These are phyloP conservation scores for Hoplostethus atlanticus DNA, from an alignment of 2,797 vertebrate species.

Conservation along the genomic window DNA sequence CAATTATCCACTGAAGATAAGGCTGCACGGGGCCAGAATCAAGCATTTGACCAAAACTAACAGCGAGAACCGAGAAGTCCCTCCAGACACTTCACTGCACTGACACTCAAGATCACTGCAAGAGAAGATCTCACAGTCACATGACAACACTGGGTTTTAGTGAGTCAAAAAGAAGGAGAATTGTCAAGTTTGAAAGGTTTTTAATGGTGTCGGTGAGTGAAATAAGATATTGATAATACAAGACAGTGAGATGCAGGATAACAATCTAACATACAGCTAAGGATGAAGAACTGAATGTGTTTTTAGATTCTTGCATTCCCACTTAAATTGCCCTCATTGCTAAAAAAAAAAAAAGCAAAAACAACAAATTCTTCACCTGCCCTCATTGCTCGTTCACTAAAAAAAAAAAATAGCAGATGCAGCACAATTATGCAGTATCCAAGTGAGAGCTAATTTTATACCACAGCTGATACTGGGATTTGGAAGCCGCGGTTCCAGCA, in stretches of 20 bases:
- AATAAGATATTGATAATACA: too few relatives aligned
- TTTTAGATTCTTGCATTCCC: neutral
- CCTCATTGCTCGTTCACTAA: neutral
- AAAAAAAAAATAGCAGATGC: slow-evolving; percentile 11
- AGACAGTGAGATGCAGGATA: neutral
- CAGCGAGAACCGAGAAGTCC: neutral
- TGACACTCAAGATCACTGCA: slow-evolving; percentile 19
- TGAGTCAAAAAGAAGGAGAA: neutral
- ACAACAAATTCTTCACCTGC: neutral
- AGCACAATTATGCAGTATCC: slow-evolving; percentile 6
- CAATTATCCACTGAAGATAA: slow-evolving; percentile 31
- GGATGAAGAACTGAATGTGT: neutral
- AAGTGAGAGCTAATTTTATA: slow-evolving; percentile 8
- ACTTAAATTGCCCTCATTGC: neutral
- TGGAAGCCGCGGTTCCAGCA: neutral
- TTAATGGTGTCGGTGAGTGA: too few relatives aligned
- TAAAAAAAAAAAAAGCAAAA: neutral
- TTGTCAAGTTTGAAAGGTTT: too few relatives aligned
- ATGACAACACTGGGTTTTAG: slow-evolving; percentile 2
- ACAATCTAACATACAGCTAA: neutral
- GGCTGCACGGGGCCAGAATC: neutral
- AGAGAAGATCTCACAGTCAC: slow-evolving; percentile 3
- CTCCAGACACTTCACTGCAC: slow-evolving; percentile 14
- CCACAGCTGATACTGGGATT: slow-evolving; percentile 15
- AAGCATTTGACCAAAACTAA: slow-evolving; percentile 35